phyloP scores from a whole-genome alignment of 2,888 invertebrate genomes.

The Hecatera dysodea region DNA sequence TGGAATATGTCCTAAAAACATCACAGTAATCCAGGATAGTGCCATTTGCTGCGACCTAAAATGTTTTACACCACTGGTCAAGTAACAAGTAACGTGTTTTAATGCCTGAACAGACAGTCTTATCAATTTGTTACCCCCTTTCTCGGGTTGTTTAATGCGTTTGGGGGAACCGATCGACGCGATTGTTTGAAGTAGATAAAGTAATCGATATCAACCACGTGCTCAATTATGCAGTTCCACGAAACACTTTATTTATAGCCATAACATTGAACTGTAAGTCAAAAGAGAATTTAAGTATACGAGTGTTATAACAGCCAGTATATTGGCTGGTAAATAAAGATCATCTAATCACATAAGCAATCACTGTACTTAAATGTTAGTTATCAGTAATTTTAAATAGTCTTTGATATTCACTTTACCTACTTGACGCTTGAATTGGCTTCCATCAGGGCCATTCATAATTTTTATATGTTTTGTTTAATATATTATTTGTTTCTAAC shows the following conservation, averaged over 20 bases:
- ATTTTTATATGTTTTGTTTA: too few relatives aligned
- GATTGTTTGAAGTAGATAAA: background rate
- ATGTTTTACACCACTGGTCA: too few relatives aligned
- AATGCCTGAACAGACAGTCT: background rate
- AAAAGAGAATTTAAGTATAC: constrained; percentile 6
- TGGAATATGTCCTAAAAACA: too few relatives aligned
- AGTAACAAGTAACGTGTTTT: too few relatives aligned
- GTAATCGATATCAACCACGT: background rate
- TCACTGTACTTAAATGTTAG: constrained; percentile 27
- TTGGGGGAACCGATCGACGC: background rate
- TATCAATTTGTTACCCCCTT: background rate
- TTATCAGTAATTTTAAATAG: constrained; percentile 26
- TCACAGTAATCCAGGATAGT: too few relatives aligned
- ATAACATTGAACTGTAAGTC: constrained; percentile 16
- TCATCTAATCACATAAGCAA: constrained; percentile 23
- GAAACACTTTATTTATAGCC: constrained; percentile 4
- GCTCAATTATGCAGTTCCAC: background rate
- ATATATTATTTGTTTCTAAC: background rate
- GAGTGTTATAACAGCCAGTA: constrained; percentile 12
- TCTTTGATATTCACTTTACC: constrained; percentile 20
- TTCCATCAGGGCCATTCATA: constrained; percentile 1
- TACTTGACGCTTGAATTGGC: background rate
- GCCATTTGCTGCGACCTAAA: too few relatives aligned
- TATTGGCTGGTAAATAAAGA: constrained; percentile 17
- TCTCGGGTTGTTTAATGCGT: background rate